These are phyloP conservation scores for Ormyrus nitidulus DNA, from an alignment of 2,888 invertebrate species.

Conservation along the genomic window DNA sequence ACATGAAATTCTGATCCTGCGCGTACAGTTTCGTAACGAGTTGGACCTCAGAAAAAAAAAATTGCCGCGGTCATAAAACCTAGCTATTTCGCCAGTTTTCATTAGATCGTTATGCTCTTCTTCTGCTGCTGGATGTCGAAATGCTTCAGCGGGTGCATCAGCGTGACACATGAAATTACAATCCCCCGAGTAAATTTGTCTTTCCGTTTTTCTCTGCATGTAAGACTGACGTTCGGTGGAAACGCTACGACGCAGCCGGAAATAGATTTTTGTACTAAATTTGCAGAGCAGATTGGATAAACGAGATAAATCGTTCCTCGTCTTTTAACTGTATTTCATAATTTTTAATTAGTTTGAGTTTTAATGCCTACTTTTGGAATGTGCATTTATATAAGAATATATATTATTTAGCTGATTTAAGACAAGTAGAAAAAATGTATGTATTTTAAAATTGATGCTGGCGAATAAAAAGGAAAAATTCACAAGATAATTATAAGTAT, in stretches of 20 bases:
- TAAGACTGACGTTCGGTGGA: background rate
- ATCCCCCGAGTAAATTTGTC: constrained; percentile 24
- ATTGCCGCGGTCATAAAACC: background rate
- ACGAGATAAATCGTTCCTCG: no score
- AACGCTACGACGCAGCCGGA: constrained; percentile 11
- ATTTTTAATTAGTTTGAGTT: no score
- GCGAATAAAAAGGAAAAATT: background rate
- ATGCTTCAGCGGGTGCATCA: constrained; percentile 12
- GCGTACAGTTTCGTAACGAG: background rate
- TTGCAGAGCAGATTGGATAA: no score
- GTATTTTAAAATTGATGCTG: no score
- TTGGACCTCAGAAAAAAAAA: background rate
- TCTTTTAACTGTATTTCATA: no score
- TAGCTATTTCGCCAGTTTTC: constrained; percentile 1
- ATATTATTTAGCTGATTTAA: no score
- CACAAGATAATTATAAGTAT: background rate
- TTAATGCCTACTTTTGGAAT: no score
- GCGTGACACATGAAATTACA: constrained; percentile 40
- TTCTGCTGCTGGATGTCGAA: constrained; percentile 11
- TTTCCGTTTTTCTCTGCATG: constrained; percentile 1
- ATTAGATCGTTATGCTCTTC: constrained; percentile 3
- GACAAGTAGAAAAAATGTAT: no score
- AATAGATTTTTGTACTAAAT: constrained; percentile 6
- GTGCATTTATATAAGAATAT: no score
- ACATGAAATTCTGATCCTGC: constrained; percentile 12